These are phyloP conservation scores for Oreonectes daqikongensis DNA, from an alignment of 2,797 vertebrate genomes.

Conservation along the genomic window DNA sequence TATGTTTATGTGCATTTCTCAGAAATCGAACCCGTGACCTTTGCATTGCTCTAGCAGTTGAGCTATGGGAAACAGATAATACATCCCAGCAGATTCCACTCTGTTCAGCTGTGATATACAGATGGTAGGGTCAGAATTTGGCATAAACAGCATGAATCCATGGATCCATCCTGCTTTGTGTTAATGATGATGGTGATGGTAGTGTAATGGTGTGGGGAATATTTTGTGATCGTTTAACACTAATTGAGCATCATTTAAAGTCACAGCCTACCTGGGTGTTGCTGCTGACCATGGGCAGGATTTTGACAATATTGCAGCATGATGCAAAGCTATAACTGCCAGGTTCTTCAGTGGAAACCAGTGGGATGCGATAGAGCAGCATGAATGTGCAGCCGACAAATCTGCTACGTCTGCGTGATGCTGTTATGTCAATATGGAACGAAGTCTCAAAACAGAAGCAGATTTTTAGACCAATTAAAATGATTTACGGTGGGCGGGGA, in stretches of 20 bases:
- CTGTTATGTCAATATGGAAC: neutral
- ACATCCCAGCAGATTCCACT: slow-evolving; percentile 9
- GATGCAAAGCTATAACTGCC: neutral
- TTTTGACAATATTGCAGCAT: no score
- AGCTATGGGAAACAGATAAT: neutral
- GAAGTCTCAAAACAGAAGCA: neutral
- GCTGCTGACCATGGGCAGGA: neutral
- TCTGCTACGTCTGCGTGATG: neutral
- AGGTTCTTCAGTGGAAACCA: neutral
- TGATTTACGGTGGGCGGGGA: neutral
- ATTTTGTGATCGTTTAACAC: neutral
- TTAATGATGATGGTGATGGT: neutral
- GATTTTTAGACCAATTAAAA: neutral
- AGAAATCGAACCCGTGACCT: neutral
- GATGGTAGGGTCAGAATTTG: slow-evolving; percentile 21
- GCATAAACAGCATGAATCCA: slow-evolving; percentile 15
- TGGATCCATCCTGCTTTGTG: slow-evolving; percentile 7
- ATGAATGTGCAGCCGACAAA: neutral
- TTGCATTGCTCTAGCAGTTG: neutral
- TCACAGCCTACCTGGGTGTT: neutral
- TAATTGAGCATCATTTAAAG: neutral
- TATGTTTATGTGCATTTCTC: neutral
- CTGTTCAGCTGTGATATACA: slow-evolving; percentile 2
- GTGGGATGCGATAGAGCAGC: neutral
- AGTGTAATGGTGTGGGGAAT: neutral